Base-by-base conservation (phyloP, 2,797 vertebrate genomes). In the Poecilia wingei region DNA sequence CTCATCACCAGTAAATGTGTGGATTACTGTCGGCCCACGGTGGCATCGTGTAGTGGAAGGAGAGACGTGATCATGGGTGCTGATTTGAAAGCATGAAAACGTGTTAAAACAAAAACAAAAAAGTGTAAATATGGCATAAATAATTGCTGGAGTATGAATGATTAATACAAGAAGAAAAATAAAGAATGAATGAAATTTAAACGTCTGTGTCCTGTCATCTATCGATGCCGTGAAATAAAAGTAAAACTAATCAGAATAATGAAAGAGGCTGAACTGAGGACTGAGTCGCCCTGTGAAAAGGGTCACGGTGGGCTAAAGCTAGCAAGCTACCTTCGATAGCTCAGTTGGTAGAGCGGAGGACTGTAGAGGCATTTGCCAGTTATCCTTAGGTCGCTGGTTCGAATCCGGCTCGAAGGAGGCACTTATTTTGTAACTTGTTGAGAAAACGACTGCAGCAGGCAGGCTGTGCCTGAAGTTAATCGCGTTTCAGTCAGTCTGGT, bases 291-390 rank as follows among this genome's bases (percentile, higher is more conserved):
- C 13, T 6, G 1, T 46, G 1, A 45, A 14, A n/a, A 28, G 18
- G 1, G 2, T 4, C 6, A 6, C 4, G 4, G 33, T 7, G 3
- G 1, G 0, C 2, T 18, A 1, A 1, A 81, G 12, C 1, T 25
- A 14, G 13, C 0, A 14, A 16, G 49, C 2, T 12, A 0, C 91
- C 91, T 94, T 94, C 93, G 93, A 94, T 94, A 93, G 93, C 92
- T 94, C 92, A 94, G 91, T 94, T 94, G 91, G 93, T 93, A 93
- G 92, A 94, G 92, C 92, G 93, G 93, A 94, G 93, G 94, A 94
- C 93, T 94, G 92, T 94, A 94, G 92, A 0, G 82, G 79, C 0
- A 0, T 0, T 0, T 0, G 0, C 41, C 85, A 80, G 93, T 45
- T 0, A 95, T 94, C 92, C 93, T 94, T 94, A 94, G 93, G 93